These are phyloP conservation scores for Ameiurus melas DNA, from an alignment of 2,113 vertebrate species.

Conservation along the genomic window DNA sequence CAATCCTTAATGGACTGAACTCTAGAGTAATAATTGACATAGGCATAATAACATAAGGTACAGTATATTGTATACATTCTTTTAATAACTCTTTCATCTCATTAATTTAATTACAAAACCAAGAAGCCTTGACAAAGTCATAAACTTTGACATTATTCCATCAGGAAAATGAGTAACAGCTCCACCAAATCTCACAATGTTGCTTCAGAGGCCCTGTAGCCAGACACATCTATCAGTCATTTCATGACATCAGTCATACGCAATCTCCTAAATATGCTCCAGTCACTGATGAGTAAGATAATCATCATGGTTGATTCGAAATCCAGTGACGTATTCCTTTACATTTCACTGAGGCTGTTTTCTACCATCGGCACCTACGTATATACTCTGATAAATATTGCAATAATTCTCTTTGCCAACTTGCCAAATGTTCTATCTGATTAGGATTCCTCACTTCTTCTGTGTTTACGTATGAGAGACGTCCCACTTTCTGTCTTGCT, in stretches of 20 bases:
- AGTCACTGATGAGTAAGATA: background rate
- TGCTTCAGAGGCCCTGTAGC: background rate
- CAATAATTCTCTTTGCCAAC: background rate
- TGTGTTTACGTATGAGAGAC: background rate
- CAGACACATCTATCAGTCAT: background rate
- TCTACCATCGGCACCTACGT: background rate
- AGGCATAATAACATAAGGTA: background rate
- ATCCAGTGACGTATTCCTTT: conserved; percentile 10
- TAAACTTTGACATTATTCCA: background rate
- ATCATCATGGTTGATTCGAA: background rate
- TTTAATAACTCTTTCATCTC: background rate
- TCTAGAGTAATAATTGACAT: background rate
- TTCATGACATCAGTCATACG: background rate
- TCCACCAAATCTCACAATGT: background rate
- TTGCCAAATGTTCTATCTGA: background rate
- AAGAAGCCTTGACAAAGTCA: background rate
- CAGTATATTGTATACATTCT: background rate
- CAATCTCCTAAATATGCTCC: background rate
- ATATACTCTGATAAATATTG: background rate
- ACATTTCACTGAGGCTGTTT: background rate
- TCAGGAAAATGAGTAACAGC: background rate
- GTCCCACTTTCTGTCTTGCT: background rate
- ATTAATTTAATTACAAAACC: background rate
- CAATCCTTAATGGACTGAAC: background rate
- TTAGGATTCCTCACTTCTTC: background rate